Base-by-base conservation (phyloP, 2,888 invertebrate species). In the Fragum fragum region DNA sequence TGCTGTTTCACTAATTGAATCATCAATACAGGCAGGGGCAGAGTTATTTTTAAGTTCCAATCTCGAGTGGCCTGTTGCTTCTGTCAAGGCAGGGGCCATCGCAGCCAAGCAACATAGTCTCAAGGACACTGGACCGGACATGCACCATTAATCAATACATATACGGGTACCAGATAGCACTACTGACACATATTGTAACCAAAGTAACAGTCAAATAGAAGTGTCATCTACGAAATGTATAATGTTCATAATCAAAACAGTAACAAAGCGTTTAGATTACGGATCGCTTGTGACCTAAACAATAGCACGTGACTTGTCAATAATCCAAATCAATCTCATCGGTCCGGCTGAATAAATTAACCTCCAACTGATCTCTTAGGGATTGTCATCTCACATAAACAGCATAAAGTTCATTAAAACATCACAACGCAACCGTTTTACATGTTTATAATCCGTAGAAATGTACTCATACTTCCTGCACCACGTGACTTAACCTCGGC, bases 1-100 rank as follows among this genome's bases (percentile, higher is more conserved):
- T 57, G 42, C 73, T 26, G 47, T 52, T 11, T 63, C 69, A 23
- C 23, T 32, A 23, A 39, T 55, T 28, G 79, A 66, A 21, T 68
- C 61, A n/a, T 84, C 80, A 29, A 73, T 73, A 68, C 72, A 73
- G 23, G 74, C 70, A 57, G 85, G 74, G 42, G 86, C 85, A 21
- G 91, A 90, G 69, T 90, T 79, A 73, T 84, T 83, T 32, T 92
- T 89, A 76, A 93, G 85, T 85, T 92, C 92, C 79, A 93, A 92
- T 88, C 92, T 88, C 79, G 93, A 90, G 87, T 93, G 92, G 78
- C 92, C 91, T 85, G 92, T 96, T 76, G 95, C 96, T 96, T 97
- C 97, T 94, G 97, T 97, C 95, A 98, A 96, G 96, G 98, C 98
- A 96, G 98, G 98, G 96, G 98, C 98, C 98, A 98, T 98, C 96